These are phyloP conservation scores for Lophotriccus pileatus DNA, from an alignment of 2,797 vertebrate genomes.

Conservation along the genomic window DNA sequence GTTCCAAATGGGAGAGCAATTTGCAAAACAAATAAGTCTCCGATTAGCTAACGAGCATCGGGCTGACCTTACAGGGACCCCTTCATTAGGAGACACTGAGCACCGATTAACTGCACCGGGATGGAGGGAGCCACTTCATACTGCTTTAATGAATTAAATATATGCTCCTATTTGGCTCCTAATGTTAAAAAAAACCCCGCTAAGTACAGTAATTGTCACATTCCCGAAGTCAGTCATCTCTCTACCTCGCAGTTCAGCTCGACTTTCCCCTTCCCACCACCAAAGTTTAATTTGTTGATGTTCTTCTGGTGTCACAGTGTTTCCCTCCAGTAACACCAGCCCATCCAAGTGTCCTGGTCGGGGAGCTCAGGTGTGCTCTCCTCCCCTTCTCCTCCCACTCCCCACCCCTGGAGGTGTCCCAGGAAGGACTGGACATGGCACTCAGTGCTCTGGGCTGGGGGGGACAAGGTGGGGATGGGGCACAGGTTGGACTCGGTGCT, in stretches of 20 bases:
- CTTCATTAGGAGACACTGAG: conserved; percentile 65
- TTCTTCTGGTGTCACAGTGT: background rate
- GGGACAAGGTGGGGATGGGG: background rate
- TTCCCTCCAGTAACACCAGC: background rate
- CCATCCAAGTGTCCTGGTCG: background rate
- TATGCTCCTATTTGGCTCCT: conserved; percentile 43
- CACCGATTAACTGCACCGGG: conserved; percentile 43
- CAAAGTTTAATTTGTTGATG: conserved; percentile 14
- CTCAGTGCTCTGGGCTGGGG: background rate
- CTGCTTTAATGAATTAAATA: conserved; percentile 53
- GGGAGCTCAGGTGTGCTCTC: background rate
- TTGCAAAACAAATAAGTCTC: conserved; percentile 71
- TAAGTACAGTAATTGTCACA: conserved; percentile 44
- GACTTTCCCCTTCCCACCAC: background rate
- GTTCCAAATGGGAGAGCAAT: conserved; percentile 60
- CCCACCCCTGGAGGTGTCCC: background rate
- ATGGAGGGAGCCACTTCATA: conserved; percentile 45
- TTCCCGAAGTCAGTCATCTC: conserved; percentile 2
- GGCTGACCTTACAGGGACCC: conserved; percentile 65
- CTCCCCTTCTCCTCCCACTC: fast-evolving
- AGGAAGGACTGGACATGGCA: fast-evolving
- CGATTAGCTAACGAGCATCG: conserved; percentile 56
- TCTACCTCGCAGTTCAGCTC: background rate
- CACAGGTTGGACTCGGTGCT: background rate
- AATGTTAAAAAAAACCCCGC: background rate